These are phyloP conservation scores for human DNA, from an alignment of 2,113 vertebrate species.

Conservation along the genomic window GRCh38 chrX:150550001-150550500, in stretches of 20 bases:
- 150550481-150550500: neutral
- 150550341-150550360: neutral
- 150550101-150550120: neutral
- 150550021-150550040: neutral
- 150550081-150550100: neutral
- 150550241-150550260: neutral
- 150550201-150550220: neutral
- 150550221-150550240: neutral
- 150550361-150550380: neutral
- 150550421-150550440: neutral
- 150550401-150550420: neutral
- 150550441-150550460: neutral
- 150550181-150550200: constrained; percentile 2
- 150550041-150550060: neutral
- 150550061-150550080: constrained; percentile 34
- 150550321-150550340: neutral
- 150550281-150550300: neutral
- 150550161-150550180: neutral
- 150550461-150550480: neutral
- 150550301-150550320: neutral
- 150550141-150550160: neutral
- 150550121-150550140: neutral
- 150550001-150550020: constrained; percentile 20
- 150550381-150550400: neutral
- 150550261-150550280: neutral